Conservation (phyloP, 2,113 vertebrate species). For the Conger conger region DNA sequence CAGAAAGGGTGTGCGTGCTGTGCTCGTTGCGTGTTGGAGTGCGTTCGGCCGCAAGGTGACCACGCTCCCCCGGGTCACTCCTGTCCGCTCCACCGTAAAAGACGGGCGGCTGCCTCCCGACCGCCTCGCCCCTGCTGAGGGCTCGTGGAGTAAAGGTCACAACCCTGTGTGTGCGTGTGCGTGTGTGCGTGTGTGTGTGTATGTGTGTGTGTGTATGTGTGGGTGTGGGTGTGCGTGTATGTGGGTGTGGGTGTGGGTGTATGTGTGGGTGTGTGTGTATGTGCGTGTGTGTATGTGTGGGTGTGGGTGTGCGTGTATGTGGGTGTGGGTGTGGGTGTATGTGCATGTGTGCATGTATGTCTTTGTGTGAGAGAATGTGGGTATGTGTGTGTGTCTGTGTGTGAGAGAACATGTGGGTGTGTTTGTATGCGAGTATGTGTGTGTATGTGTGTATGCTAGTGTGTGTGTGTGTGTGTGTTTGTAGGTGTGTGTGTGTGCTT, state of each 20-base stretch:
- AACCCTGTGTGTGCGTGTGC: neutral
- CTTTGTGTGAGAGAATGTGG: neutral
- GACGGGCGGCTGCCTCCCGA: constrained; percentile 51
- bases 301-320: neutral
- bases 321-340: neutral
- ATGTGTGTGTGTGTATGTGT: too few relatives aligned
- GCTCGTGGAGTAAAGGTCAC: constrained; percentile 38
- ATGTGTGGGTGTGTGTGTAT: too few relatives aligned
- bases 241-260: too few relatives aligned
- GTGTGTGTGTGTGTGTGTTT: neutral
- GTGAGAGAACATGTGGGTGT: too few relatives aligned
- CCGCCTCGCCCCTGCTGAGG: constrained; percentile 45
- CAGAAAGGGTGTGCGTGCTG: neutral
- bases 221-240: too few relatives aligned
- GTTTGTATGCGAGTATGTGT: too few relatives aligned
- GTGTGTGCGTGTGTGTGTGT: too few relatives aligned
- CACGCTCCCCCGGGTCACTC: constrained; percentile 42
- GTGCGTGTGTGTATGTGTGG: too few relatives aligned
- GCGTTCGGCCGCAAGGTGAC: constrained; percentile 47
- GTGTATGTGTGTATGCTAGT: too few relatives aligned
- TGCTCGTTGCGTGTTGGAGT: neutral
- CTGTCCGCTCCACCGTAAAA: constrained; percentile 56
- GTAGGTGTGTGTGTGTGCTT: neutral
- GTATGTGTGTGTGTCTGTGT: neutral
- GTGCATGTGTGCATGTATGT: neutral